Evolutionary conservation across 2,113 vertebrate genomes (phyloP).

Genomic region (Stictonetta naevosa): DNA sequence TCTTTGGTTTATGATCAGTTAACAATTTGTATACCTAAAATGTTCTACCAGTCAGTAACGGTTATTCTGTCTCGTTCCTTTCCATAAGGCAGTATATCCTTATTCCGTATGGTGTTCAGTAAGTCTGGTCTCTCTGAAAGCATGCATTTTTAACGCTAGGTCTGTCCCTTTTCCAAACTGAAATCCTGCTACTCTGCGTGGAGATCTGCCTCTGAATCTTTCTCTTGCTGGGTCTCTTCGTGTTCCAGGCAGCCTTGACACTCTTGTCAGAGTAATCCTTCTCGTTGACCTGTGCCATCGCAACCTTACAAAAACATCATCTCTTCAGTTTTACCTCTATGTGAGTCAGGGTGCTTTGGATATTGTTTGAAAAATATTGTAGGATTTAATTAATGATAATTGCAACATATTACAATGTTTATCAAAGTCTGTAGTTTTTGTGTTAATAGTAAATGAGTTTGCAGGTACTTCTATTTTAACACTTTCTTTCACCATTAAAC

Average conservation of each 20-base stretch:
- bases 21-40: slow-evolving; percentile 31
- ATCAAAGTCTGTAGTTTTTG: background rate
- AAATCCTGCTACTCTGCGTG: background rate
- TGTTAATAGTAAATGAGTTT: background rate
- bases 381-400: background rate
- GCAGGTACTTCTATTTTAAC: background rate
- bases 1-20: background rate
- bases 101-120: background rate
- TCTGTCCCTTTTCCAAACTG: background rate
- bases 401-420: background rate
- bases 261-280: background rate
- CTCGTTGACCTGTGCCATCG: background rate
- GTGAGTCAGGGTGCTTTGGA: background rate
- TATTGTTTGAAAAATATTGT: background rate
- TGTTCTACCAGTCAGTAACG: background rate
- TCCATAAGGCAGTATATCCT: slow-evolving; percentile 30
- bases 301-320: background rate
- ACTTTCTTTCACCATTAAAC: background rate
- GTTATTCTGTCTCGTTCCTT: slow-evolving; percentile 26
- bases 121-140: slow-evolving; percentile 2
- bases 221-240: background rate
- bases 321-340: background rate
- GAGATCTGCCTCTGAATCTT: background rate
- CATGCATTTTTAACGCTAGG: background rate
- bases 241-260: background rate